These are phyloP conservation scores for Adineta ricciae DNA, from an alignment of 2,888 invertebrate species.

Conservation along the genomic window DNA sequence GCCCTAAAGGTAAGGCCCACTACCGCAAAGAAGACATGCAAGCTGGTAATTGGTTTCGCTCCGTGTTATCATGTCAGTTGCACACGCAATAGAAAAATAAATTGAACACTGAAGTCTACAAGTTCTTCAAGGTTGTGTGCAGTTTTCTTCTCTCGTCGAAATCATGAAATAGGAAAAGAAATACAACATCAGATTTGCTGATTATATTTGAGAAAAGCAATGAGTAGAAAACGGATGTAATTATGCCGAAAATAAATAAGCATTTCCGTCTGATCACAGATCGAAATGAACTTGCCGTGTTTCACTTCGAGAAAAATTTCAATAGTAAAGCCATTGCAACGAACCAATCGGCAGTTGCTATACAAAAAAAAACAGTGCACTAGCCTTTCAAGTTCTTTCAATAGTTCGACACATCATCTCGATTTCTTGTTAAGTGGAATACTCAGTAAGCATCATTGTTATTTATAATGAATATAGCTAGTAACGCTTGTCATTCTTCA, in stretches of 20 bases:
- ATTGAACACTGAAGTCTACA: too few relatives aligned
- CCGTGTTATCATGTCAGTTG: background rate
- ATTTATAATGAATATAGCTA: background rate
- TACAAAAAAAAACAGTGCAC: background rate
- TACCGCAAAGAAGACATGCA: background rate
- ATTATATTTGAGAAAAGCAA: too few relatives aligned
- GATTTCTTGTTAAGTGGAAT: background rate
- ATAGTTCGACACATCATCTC: background rate
- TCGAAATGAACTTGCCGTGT: too few relatives aligned
- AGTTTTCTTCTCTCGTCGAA: too few relatives aligned
- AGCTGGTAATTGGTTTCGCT: background rate
- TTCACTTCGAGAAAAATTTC: too few relatives aligned
- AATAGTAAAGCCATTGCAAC: too few relatives aligned
- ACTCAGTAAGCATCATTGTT: background rate
- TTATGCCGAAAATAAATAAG: background rate
- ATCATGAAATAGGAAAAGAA: too few relatives aligned
- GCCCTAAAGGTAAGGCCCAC: background rate
- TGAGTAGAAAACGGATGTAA: background rate
- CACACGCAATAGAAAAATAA: background rate
- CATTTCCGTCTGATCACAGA: background rate
- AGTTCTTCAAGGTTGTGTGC: too few relatives aligned
- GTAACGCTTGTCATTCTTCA: background rate
- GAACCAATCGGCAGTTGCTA: too few relatives aligned
- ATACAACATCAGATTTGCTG: too few relatives aligned
- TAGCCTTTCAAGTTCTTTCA: background rate